Evolutionary conservation across 2,888 invertebrate species (phyloP).

Genomic region (Xestobium rufovillosum): DNA sequence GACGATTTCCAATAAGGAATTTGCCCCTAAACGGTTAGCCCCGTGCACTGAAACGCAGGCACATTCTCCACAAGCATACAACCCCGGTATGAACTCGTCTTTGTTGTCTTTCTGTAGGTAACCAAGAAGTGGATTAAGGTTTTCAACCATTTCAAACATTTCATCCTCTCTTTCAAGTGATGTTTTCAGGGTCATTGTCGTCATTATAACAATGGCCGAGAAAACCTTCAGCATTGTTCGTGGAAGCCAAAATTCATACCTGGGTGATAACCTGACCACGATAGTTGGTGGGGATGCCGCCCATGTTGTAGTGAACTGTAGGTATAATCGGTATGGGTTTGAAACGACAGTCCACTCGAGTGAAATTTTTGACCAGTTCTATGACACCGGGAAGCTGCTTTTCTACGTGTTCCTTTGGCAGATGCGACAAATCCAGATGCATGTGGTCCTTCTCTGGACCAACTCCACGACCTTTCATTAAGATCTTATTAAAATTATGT

Average conservation of each 20-base stretch:
- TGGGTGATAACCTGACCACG: conserved; percentile 51
- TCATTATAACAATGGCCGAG: too few species aligned
- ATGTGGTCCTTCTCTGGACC: conserved; percentile 58
- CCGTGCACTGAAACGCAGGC: conserved; percentile 62
- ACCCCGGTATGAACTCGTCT: conserved; percentile 49
- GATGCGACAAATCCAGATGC: conserved; percentile 53
- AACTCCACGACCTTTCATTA: conserved; percentile 42
- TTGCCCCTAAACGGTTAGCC: conserved; percentile 62
- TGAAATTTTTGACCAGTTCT: conserved; percentile 58
- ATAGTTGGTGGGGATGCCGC: conserved; percentile 60
- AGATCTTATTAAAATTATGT: neutral
- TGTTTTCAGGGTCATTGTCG: too few species aligned
- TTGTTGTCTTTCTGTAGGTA: conserved; percentile 37
- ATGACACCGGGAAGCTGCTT: conserved; percentile 51
- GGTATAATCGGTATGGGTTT: conserved; percentile 62
- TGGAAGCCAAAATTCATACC: conserved; percentile 2
- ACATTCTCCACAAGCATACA: conserved; percentile 57
- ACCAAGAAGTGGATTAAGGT: too few species aligned
- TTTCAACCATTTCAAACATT: too few species aligned
- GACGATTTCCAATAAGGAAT: conserved; percentile 60
- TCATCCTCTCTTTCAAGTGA: too few species aligned
- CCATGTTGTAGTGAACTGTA: conserved; percentile 67
- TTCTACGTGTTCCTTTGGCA: conserved; percentile 50
- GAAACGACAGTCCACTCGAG: conserved; percentile 57
- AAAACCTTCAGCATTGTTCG: too few species aligned